phyloP scores from a whole-genome alignment of 2,797 vertebrate species.

The Platyrinchus mystaceus region DNA sequence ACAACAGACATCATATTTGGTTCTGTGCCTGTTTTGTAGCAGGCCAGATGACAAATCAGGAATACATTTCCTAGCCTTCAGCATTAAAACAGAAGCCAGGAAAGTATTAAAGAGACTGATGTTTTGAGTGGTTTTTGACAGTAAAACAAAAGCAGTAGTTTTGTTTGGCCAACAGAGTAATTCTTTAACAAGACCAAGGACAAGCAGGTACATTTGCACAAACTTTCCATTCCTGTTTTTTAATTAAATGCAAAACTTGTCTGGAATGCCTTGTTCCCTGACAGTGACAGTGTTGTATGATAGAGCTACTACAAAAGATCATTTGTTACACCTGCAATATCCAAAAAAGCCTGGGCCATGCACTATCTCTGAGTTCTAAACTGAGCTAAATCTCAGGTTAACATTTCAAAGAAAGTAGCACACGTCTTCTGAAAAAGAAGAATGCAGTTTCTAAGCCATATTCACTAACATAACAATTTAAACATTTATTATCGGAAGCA shows the following conservation, averaged over 20 bases:
- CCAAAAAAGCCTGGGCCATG: neutral
- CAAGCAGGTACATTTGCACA: neutral
- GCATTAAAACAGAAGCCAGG: neutral
- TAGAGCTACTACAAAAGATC: neutral
- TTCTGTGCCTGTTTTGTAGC: neutral
- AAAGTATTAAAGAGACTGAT: neutral
- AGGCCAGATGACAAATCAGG: neutral
- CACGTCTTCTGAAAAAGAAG: neutral
- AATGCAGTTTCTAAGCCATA: neutral
- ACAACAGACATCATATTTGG: neutral
- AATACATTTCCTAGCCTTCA: neutral
- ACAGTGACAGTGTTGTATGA: neutral
- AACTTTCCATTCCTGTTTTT: neutral
- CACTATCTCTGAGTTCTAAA: neutral
- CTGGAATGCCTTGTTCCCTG: neutral
- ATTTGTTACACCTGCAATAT: neutral
- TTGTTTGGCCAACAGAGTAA: neutral
- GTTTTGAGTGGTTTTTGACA: neutral
- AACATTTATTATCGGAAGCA: neutral
- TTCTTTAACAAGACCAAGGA: neutral
- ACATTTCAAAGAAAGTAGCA: neutral
- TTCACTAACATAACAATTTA: neutral
- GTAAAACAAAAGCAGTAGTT: neutral
- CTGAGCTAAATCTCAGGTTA: neutral
- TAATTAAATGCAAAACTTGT: neutral